Base-by-base conservation (phyloP, 2,113 vertebrate genomes). In the Aphelocoma coerulescens region DNA sequence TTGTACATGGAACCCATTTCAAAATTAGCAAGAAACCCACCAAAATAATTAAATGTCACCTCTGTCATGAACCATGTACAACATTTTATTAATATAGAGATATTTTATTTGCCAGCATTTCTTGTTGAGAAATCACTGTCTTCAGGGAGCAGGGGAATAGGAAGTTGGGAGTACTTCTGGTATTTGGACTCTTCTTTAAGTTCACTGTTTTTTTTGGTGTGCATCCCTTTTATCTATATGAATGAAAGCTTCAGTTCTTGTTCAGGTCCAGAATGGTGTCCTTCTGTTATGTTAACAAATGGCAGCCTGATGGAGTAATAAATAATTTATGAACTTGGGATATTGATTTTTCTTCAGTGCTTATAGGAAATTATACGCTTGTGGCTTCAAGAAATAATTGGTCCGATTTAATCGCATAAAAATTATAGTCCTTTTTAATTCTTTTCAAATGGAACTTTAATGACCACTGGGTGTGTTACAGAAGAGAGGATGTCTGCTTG, bases 341-440 rank as follows among this genome's bases (percentile, higher is more conserved):
- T 97, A 97, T 97, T 85, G 92, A 97, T 95, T 93, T 96, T 92
- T 80, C 88, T 94, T 95, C 97, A 93, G 39, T 55, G 91, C 74
- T 97, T 96, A 90, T 91, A 94, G 93, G 88, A 97, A 96, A 96
- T 96, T 96, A 96, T 91, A 91, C 2, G 33, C 49, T 93, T 93
- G 92, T 91, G 35, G 41, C 91, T 94, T 96, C 43, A 83, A 92
- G 96, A 72, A 91, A 55, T 97, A 97, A 96, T 85, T 89, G 72
- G 69, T 48, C 57, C 90, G 96, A 94, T 97, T 97, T 94, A 97
- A 89, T 96, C 5, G 8, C 44, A 90, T 94, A 93, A 96, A 95
- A 97, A 93, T 96, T 95, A 95, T 82, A 95, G 48, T 79, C 87
- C 30, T 89, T 93, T 96, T 95, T 91, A 96, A 97, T 91, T 97